Conservation (phyloP, 1,140 invertebrate species). For the Metopolophium dirhodum region DNA sequence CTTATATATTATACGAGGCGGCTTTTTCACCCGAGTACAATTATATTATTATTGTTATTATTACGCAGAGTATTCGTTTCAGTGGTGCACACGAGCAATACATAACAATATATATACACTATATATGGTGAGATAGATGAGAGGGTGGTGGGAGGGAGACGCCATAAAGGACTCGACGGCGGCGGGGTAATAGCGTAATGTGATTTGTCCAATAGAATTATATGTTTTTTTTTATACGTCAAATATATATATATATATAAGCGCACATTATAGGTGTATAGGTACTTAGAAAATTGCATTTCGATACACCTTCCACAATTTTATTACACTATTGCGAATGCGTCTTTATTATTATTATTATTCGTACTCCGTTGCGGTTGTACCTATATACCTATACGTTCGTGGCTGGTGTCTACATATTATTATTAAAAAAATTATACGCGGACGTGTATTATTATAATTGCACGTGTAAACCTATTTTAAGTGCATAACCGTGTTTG, state of each 20-base stretch:
- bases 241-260: not conserved
- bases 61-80: not conserved
- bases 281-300: slow-evolving; percentile 35
- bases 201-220: slow-evolving; percentile 40
- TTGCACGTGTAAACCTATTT: not conserved
- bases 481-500: slow-evolving; percentile 27
- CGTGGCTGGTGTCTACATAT: too few relatives aligned
- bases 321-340: not conserved
- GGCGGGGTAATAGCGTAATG: not conserved
- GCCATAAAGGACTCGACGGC: not conserved
- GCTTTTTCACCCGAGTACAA: not conserved
- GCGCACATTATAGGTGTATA: not conserved
- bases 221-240: slow-evolving; percentile 15
- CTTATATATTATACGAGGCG: not conserved
- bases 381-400: too few relatives aligned
- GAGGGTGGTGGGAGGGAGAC: not conserved
- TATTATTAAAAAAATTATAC: too few relatives aligned
- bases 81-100: not conserved
- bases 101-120: not conserved
- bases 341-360: not conserved
- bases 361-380: not conserved
- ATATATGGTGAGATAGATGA: too few relatives aligned
- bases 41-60: not conserved
- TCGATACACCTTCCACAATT: slow-evolving; percentile 21
- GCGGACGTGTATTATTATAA: too few relatives aligned